Conservation (phyloP, 2,888 invertebrate genomes). For the Mystacides longicornis region DNA sequence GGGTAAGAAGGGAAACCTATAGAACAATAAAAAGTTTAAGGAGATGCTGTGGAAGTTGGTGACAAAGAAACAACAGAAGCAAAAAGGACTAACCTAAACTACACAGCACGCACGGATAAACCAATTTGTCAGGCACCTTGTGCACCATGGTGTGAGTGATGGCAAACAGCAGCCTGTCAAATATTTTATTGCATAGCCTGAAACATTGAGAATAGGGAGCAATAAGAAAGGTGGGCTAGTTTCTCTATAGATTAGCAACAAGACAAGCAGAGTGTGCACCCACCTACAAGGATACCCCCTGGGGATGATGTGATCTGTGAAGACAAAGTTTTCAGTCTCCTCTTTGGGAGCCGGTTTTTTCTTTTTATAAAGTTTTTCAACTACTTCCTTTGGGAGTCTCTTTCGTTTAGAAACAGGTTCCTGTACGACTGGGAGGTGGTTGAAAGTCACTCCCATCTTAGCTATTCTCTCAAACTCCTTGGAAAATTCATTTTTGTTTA, state of each 20-base stretch:
- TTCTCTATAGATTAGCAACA: no score
- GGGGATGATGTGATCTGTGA: neutral
- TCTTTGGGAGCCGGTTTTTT: neutral
- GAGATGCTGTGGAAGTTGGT: neutral
- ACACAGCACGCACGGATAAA: conserved; percentile 23
- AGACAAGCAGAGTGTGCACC: no score
- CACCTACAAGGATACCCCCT: neutral
- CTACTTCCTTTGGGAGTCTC: no score
- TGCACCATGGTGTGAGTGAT: conserved; percentile 20
- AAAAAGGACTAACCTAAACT: conserved; percentile 17
- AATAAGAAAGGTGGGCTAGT: no score
- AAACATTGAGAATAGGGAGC: conserved; percentile 2
- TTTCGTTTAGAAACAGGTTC: neutral
- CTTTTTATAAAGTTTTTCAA: neutral
- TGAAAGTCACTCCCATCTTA: neutral
- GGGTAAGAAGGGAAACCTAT: conserved; percentile 20
- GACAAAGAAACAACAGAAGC: neutral
- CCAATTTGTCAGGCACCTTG: conserved; percentile 16
- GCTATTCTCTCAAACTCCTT: neutral
- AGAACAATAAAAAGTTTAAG: conserved; percentile 3
- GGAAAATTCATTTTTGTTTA: neutral
- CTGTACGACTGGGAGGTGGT: neutral
- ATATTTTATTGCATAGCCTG: conserved; percentile 18
- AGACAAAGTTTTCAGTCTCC: neutral
- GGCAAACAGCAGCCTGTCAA: conserved; percentile 10